phyloP scores from a whole-genome alignment of 2,888 invertebrate species.

The Drosophila quinaria region DNA sequence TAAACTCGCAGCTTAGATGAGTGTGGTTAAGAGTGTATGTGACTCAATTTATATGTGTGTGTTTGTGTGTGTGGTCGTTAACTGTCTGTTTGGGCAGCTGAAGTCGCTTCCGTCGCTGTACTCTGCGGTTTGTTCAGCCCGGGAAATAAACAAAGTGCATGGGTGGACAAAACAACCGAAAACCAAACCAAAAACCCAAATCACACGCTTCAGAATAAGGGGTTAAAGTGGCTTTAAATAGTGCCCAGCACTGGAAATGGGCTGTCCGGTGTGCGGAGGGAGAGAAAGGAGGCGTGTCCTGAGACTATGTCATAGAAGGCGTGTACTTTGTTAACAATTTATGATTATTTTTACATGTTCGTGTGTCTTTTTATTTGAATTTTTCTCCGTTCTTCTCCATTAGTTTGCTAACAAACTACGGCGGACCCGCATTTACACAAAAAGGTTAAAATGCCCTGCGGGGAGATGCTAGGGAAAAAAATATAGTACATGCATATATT shows the following conservation, averaged over 20 bases:
- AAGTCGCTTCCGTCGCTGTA: constrained; percentile 11
- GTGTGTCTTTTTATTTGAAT: constrained; percentile 26
- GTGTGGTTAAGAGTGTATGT: constrained; percentile 11
- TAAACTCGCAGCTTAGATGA: constrained; percentile 53
- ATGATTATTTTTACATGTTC: constrained; percentile 72
- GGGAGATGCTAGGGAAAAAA: not conserved
- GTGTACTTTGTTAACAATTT: constrained; percentile 74
- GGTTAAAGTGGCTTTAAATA: constrained; percentile 72
- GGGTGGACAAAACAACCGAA: constrained; percentile 23
- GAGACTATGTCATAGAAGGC: constrained; percentile 51
- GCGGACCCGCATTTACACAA: constrained; percentile 55
- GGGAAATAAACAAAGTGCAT: constrained; percentile 53
- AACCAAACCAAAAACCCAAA: constrained; percentile 48
- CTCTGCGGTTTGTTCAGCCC: constrained; percentile 39
- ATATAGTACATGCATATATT: constrained; percentile 24
- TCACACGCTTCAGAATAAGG: constrained; percentile 63
- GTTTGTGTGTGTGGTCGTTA: constrained; percentile 47
- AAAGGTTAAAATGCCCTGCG: constrained; percentile 47
- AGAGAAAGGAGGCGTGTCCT: constrained; percentile 9
- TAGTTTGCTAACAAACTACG: constrained; percentile 39
- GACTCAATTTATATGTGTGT: constrained; percentile 5
- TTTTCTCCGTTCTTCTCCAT: constrained; percentile 15
- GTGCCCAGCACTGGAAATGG: constrained; percentile 19
- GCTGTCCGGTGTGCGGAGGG: not conserved
- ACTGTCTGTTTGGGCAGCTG: constrained; percentile 48